A percentile compares a stretch with the other conserved stretches of the same genome.
These are phyloP conservation scores for Urocolius indicus DNA, from an alignment of 2,113 vertebrate genomes.

Conservation along the genomic window DNA sequence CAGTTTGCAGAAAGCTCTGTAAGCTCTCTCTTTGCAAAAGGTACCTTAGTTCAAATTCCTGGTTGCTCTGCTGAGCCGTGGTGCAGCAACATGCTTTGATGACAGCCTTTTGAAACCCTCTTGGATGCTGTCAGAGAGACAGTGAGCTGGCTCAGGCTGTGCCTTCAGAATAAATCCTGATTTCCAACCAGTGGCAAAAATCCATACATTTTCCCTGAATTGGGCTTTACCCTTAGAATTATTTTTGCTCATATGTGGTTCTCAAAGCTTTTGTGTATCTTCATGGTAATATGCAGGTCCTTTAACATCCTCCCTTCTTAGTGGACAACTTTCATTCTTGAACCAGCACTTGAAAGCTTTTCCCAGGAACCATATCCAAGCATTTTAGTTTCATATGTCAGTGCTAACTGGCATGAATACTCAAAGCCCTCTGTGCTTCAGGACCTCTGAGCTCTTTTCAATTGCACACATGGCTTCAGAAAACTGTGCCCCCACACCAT, in stretches of 20 bases:
- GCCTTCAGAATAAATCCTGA: background rate
- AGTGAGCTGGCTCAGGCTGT: background rate
- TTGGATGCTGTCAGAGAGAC: background rate
- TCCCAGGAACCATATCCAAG: background rate
- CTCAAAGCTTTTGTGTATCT: background rate
- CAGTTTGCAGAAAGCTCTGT: background rate
- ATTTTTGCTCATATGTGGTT: background rate
- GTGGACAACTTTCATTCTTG: background rate
- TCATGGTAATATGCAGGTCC: background rate
- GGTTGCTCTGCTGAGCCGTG: background rate
- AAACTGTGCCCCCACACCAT: background rate
- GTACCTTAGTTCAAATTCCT: background rate
- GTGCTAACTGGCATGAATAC: accelerated
- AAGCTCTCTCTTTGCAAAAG: background rate
- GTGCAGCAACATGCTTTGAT: background rate
- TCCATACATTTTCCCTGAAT: accelerated
- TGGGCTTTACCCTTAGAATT: background rate
- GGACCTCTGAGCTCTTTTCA: background rate
- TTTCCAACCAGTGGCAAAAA: background rate
- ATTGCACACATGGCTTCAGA: accelerated
- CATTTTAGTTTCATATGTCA: background rate
- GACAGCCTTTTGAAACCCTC: background rate
- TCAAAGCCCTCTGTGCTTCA: accelerated
- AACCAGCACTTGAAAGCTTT: background rate
- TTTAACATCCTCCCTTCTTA: background rate